phyloP scores from a whole-genome alignment of 2,113 vertebrate species.

The Anarrhichthys ocellatus region DNA sequence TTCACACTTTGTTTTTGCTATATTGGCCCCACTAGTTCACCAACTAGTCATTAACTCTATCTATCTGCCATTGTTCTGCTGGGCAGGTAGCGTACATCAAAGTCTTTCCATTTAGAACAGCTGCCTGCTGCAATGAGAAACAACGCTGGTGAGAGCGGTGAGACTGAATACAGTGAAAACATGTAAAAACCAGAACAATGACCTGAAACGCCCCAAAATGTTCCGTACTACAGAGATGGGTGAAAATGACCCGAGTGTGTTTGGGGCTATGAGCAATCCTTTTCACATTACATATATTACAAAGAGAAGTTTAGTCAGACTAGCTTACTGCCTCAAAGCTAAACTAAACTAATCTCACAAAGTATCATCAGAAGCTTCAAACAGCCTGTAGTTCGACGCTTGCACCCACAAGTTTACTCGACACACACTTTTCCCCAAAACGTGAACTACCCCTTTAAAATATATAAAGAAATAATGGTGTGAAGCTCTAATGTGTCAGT shows the following conservation, averaged over 20 bases:
- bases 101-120: background rate
- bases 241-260: background rate
- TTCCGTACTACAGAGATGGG: background rate
- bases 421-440: background rate
- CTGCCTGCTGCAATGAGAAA: too few species aligned
- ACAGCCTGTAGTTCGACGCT: background rate
- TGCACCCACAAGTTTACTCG: background rate
- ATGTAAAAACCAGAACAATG: background rate
- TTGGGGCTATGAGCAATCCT: background rate
- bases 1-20: background rate
- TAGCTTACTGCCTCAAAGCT: background rate
- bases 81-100: background rate
- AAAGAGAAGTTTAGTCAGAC: background rate
- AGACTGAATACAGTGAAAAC: background rate
- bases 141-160: background rate
- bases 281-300: background rate
- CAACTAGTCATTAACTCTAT: background rate
- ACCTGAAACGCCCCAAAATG: background rate
- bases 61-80: background rate
- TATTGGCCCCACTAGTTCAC: background rate
- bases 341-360: background rate
- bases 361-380: conserved; percentile 20
- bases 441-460: conserved; percentile 21
- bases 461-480: conserved; percentile 16
- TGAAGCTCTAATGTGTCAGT: conserved; percentile 48